Evolutionary conservation across 2,888 invertebrate genomes (phyloP).

Genomic region (Rotaria socialis): DNA sequence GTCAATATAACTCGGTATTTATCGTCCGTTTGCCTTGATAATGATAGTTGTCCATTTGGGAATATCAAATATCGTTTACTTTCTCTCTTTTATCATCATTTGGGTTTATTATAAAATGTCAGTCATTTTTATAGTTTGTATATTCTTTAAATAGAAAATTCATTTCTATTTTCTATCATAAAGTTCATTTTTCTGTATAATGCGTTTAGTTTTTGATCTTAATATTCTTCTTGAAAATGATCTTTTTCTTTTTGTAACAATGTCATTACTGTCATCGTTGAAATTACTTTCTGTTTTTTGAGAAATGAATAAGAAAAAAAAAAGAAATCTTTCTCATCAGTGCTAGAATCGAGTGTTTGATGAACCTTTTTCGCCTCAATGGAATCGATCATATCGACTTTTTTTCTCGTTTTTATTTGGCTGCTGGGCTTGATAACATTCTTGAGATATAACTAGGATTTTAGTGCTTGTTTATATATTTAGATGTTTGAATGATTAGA

Average conservation of each 20-base stretch:
- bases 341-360: neutral
- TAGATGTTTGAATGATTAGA: neutral
- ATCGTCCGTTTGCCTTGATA: constrained; percentile 22
- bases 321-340: neutral
- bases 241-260: neutral
- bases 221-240: neutral
- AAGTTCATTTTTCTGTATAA: neutral
- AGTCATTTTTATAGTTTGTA: neutral
- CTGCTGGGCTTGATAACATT: neutral
- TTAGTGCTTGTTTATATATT: neutral
- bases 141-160: neutral
- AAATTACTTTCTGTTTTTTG: neutral
- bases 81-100: neutral
- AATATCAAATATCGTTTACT: neutral
- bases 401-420: neutral
- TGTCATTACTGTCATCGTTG: neutral
- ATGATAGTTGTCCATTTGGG: constrained; percentile 19
- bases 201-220: neutral
- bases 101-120: neutral
- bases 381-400: neutral
- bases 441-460: neutral
- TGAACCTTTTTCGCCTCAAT: neutral
- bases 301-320: neutral
- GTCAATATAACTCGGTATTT: neutral
- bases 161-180: neutral